Evolutionary conservation across 2,797 vertebrate species (phyloP), one percentile per base, ranked within the genome.

Genomic region (Poeciliopsis infans): DNA sequence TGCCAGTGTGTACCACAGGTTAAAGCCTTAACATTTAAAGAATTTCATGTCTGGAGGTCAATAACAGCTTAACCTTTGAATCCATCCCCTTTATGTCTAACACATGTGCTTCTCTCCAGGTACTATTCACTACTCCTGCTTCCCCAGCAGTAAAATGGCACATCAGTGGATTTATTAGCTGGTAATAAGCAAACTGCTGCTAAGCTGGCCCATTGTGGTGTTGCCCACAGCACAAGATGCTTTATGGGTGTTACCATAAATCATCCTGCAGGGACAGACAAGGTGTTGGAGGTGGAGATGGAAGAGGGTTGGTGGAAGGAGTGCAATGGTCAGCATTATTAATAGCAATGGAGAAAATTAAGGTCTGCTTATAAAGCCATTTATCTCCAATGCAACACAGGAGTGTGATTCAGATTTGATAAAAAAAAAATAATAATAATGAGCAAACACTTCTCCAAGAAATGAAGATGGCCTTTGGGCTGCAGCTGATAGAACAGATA

Each of bases 111-210:
- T 43, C 72, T 77, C 74, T 76, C 43, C 79, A 79, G 82, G 33
- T 69, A 77, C 78, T 76, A 69, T 89, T 88, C 79, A 84, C 83
- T 39, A 83, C 79, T 81, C 87, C 77, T 86, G 84, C 78, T 81
- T 83, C 72, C 83, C 66, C 46, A 79, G 80, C 84, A 87, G 77
- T 79, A 75, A 84, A 87, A 78, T 73, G 79, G 83, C 79, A 85
- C 72, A 77, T 69, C 64, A 69, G 47, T 64, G 87, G 79, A 93
- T 92, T 92, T 91, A 93, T 91, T 87, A 84, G 90, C 86, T 81
- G 82, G 81, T 61, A 85, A 90, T 81, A 84, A 85, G 80, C 83
- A 88, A 90, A 89, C 61, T 70, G 51, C 77, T 74, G 76, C 72
- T 78, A 81, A 86, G 79, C 51, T 49, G 33, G 25, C 77, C 80